These are phyloP conservation scores for Candoia aspera DNA, from an alignment of 2,113 vertebrate genomes.

Conservation along the genomic window DNA sequence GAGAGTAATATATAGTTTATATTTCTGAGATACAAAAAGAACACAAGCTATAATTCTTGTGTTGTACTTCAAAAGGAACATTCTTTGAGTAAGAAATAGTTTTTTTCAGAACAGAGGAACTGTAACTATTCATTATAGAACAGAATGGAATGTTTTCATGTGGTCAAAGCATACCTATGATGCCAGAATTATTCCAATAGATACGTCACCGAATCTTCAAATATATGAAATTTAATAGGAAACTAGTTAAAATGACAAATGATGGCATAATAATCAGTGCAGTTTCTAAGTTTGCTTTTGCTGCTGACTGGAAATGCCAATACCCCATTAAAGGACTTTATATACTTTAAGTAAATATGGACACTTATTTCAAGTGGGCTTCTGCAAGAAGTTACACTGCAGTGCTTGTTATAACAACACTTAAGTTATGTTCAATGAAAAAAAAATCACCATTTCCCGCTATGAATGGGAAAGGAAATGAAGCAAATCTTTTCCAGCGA, in stretches of 20 bases:
- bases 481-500: slow-evolving; percentile 19
- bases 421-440: slow-evolving; percentile 1
- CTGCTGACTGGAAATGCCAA: slow-evolving; percentile 20
- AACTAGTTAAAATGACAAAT: slow-evolving; percentile 52
- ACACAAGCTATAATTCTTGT: slow-evolving; percentile 15
- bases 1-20: slow-evolving; percentile 13
- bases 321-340: slow-evolving; percentile 22
- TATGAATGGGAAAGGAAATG: slow-evolving; percentile 23
- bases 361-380: slow-evolving; percentile 22
- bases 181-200: not conserved
- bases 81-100: slow-evolving; percentile 10
- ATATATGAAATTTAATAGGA: slow-evolving; percentile 40
- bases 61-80: not conserved
- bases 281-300: slow-evolving; percentile 42
- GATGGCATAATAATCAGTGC: slow-evolving; percentile 41
- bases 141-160: slow-evolving; percentile 1
- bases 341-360: not conserved
- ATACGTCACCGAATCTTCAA: not conserved
- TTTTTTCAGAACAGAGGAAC: not conserved
- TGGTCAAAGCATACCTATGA: slow-evolving; percentile 21
- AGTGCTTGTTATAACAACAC: slow-evolving; percentile 9
- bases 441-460: slow-evolving; percentile 15
- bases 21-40: slow-evolving; percentile 7
- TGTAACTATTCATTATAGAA: not conserved
- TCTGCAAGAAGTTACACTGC: slow-evolving; percentile 26